Evolutionary conservation across 2,797 vertebrate species (phyloP), one percentile per base, ranked within the genome.

Genomic region (Gobio occitaniae): DNA sequence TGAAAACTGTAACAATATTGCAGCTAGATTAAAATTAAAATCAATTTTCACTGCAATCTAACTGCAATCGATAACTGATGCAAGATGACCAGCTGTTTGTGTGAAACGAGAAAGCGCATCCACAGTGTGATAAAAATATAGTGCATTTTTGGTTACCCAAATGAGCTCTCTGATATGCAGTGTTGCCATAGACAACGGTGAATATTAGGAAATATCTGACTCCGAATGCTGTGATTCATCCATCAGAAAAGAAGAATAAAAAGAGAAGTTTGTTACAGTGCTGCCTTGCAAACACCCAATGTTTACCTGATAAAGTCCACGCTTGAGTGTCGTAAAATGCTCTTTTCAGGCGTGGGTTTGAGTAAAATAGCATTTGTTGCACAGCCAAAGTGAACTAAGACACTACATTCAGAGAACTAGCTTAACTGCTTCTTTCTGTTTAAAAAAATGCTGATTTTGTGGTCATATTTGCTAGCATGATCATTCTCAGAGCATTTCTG

Each of bases 341-440:
- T 68, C 9, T 12, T 74, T 61, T 65, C 15, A 21, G 61, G 13
- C 29, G 41, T 25, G 17, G 56, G 13, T 75, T 75, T 52, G 59
- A 29, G 47, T 66, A 25, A 25, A 75, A 65, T 17, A 12, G 56
- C 56, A 83, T 75, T 38, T 75, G 59, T 65, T 52, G 70, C 44
- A 52, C 70, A 52, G 9, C 32, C 65, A 38, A 65, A 65, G 19
- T 29, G 16, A 83, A 77, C 3, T 79, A 56, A 82, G 19, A n/a
- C 19, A 38, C 32, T 59, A 21, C 47, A 77, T 76, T 69, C 65
- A 47, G 19, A 82, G 48, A 48, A 75, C 16, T 29, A 44, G 50
- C 32, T 86, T 50, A 66, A n/a, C 29, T 41, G 81, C 68, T 29
- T 82, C 47, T 70, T 71, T 74, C 59, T 76, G 63, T 77, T 71